Evolutionary conservation across 53 echinoderm and acorn worm genomes (phyloP).

Genomic region (Patiria pectinifera): DNA sequence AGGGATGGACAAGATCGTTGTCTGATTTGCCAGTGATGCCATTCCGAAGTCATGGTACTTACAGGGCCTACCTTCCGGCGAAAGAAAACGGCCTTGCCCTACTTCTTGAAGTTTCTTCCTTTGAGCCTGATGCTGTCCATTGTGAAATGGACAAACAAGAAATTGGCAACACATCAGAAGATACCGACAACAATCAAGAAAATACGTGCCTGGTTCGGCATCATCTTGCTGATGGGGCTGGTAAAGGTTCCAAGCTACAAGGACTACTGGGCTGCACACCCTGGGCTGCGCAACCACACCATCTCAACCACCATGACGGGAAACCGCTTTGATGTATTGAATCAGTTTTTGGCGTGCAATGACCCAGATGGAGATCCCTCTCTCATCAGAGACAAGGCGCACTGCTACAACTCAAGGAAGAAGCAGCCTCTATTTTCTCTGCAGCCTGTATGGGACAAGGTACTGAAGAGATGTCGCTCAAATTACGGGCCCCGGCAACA

Average conservation of each 20-base stretch:
- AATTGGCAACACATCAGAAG: neutral
- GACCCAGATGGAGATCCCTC: too few relatives aligned
- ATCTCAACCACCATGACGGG: constrained; percentile 16
- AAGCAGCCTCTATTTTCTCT: neutral
- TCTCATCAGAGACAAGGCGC: too few relatives aligned
- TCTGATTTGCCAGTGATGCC: neutral
- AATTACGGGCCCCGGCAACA: neutral
- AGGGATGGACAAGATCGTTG: constrained; percentile 19
- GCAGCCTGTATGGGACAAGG: neutral
- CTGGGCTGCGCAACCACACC: neutral
- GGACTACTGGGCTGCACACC: constrained; percentile 29
- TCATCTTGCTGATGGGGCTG: constrained; percentile 3
- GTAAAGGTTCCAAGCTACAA: neutral
- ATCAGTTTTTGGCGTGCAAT: neutral
- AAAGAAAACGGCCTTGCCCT: neutral
- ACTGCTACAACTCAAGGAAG: neutral
- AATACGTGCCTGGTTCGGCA: constrained; percentile 32
- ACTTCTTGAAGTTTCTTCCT: neutral
- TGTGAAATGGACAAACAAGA: constrained; percentile 1
- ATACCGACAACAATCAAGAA: constrained; percentile 3
- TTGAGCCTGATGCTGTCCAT: neutral
- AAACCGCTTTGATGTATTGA: neutral
- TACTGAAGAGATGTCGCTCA: neutral
- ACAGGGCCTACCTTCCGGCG: constrained; percentile 10
- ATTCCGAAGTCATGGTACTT: neutral